Evolutionary conservation across 2,888 invertebrate species (phyloP), one percentile per base, ranked within the genome.

Genomic region (Clunio marinus): DNA sequence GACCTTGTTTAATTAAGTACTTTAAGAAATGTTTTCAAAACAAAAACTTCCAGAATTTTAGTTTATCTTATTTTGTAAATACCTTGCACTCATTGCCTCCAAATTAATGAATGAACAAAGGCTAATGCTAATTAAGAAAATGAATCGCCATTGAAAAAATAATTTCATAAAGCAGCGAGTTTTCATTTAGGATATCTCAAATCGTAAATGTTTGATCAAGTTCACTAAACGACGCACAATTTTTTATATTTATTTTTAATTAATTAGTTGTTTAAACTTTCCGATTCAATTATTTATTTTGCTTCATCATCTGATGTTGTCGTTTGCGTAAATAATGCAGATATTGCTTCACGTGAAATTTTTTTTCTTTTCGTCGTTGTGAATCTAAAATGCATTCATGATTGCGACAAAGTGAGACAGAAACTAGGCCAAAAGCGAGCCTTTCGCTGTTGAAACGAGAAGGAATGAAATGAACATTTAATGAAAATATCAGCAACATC

Each of bases 161-260:
- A n/a, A n/a, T n/a, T n/a, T n/a, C n/a, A n/a, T n/a, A n/a, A n/a
- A n/a, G n/a, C n/a, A n/a, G n/a, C n/a, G n/a, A n/a, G n/a, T n/a
- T n/a, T n/a, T 22, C n/a, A 51, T 51, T 51, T 20, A 22, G 51
- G 51, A 51, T 51, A 3, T 41, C 41, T 10, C 41, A n/a, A n/a
- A n/a, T 51, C 51, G 17, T 17, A 17, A 63, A 63, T 63, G 27
- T n/a, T n/a, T 28, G 46, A 63, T 63, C 63, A 63, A 63, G 63
- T 63, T 63, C 63, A 41, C 35, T 32, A 8, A 8, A 5, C 7
- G 13, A 8, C 13, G 5, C 35, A 32, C 13, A 20, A 17, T 17
- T 22, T n/a, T 41, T 22, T 17, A 51, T 20, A 17, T 8, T 20
- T 13, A 20, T 32, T 32, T 32, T 51, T 22, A 51, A 51, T 51